These are phyloP conservation scores for Amazona guildingii DNA, from an alignment of 2,113 vertebrate species.

Conservation along the genomic window DNA sequence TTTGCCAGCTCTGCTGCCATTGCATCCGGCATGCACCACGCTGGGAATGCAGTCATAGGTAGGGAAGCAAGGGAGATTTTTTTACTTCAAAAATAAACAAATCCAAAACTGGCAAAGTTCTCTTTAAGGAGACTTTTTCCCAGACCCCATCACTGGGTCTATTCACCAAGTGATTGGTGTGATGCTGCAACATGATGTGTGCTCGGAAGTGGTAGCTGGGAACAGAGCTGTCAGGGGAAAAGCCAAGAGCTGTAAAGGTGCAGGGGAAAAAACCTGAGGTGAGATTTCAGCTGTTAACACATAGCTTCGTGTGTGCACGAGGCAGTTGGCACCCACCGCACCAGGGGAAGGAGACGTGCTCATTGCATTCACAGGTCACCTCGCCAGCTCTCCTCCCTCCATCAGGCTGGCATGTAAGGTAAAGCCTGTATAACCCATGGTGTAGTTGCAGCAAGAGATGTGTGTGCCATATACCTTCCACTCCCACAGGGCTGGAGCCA, in stretches of 20 bases:
- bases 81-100: neutral
- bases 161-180: neutral
- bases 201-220: neutral
- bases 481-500: neutral
- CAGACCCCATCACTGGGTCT: no score
- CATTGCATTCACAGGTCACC: neutral
- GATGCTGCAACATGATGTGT: neutral
- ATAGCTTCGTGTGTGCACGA: neutral
- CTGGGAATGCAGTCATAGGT: neutral
- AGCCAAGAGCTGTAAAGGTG: neutral
- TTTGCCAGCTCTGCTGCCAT: neutral
- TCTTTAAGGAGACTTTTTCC: neutral
- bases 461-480: neutral
- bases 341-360: accelerated
- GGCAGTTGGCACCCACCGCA: accelerated
- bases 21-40: accelerated
- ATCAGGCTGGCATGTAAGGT: neutral
- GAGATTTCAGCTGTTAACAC: conserved; percentile 16
- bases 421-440: accelerated
- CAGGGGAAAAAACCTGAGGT: neutral
- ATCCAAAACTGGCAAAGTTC: neutral
- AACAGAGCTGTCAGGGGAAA: neutral
- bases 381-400: accelerated
- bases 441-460: neutral
- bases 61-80: neutral